Conservation (phyloP, 1,140 invertebrate genomes). For the Platyura marginata region DNA sequence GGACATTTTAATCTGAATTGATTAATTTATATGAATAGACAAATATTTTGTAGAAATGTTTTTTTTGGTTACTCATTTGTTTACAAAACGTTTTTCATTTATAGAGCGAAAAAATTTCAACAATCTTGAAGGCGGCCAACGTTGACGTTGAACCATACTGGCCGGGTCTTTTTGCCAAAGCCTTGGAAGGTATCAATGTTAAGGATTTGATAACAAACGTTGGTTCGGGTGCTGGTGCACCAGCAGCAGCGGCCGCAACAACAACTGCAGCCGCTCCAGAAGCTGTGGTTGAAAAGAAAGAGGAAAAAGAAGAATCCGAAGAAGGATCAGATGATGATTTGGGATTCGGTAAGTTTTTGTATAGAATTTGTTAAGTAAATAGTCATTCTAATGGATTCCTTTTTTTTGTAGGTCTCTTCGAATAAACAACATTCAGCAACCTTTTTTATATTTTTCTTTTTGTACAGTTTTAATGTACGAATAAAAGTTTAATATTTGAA, state of each 20-base stretch:
- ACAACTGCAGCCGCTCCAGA: conserved; percentile 39
- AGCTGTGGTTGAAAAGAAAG: conserved; percentile 44
- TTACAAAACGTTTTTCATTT: too few species aligned
- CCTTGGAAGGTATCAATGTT: conserved; percentile 85
- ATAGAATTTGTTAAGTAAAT: conserved; percentile 10
- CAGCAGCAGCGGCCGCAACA: conserved; percentile 48
- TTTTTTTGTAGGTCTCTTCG: conserved; percentile 44
- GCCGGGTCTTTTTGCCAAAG: conserved; percentile 95
- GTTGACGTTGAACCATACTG: conserved; percentile 98
- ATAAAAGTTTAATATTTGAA: neutral
- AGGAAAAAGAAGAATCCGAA: conserved; percentile 62
- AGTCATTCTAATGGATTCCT: conserved; percentile 2
- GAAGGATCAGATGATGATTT: conserved; percentile 86
- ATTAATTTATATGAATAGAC: too few species aligned
- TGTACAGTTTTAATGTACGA: conserved; percentile 1
- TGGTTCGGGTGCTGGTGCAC: conserved; percentile 76
- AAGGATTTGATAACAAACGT: conserved; percentile 91
- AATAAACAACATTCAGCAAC: conserved; percentile 30
- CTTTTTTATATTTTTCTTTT: neutral
- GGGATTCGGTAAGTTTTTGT: conserved; percentile 61
- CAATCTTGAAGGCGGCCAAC: conserved; percentile 89
- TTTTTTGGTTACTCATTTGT: too few species aligned
- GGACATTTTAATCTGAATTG: too few species aligned
- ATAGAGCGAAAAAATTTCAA: conserved; percentile 92
- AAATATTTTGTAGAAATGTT: too few species aligned